A percentile compares a stretch with the other conserved stretches of the same genome.
Conservation (phyloP, 2,888 invertebrate species). For the Glyphotaelius pellucidus region DNA sequence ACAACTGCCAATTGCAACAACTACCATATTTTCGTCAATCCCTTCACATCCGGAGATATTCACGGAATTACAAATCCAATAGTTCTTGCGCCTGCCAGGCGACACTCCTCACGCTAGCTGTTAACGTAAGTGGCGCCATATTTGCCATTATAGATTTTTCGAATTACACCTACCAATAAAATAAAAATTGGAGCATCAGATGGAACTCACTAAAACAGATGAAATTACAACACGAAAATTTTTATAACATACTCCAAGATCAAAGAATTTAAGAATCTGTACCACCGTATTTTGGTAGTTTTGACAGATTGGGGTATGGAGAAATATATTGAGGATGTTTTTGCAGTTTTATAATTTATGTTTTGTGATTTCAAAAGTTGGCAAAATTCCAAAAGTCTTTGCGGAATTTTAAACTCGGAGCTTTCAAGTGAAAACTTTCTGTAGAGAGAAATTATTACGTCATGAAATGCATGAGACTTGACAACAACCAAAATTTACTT, state of each 20-base stretch:
- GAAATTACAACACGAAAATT: neutral
- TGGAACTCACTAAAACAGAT: neutral
- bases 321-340: neutral
- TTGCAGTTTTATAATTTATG: neutral
- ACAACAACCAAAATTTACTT: neutral
- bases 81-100: too few species aligned
- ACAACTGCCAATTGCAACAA: too few species aligned
- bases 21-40: too few species aligned
- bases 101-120: too few species aligned
- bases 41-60: too few species aligned
- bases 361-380: conserved; percentile 15
- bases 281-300: neutral
- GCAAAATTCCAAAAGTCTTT: conserved; percentile 8
- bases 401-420: neutral
- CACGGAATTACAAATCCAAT: too few species aligned
- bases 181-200: neutral
- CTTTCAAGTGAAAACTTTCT: neutral
- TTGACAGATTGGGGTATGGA: neutral
- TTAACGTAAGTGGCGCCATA: too few species aligned
- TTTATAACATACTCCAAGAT: neutral
- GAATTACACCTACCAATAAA: neutral
- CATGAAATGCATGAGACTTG: neutral
- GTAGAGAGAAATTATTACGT: neutral
- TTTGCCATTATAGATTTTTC: too few species aligned
- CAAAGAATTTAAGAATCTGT: neutral